Evolutionary conservation across 1,140 invertebrate genomes (phyloP), one percentile per base, ranked within the genome.

Genomic region (Nixonia krombeini): DNA sequence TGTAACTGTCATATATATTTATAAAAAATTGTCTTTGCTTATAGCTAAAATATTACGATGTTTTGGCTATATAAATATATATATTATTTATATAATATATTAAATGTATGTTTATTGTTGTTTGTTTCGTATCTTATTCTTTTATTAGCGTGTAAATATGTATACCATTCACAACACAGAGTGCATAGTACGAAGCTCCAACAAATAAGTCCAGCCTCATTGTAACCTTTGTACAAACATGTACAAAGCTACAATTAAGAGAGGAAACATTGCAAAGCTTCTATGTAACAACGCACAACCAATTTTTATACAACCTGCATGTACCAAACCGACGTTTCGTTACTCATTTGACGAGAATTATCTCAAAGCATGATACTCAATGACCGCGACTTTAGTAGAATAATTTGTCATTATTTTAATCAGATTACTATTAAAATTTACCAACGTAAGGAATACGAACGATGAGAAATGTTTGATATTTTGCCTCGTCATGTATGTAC

Each of bases 161-260:
- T 73, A 75, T 84, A 84, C 78, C 81, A 84, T 82, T 85, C 83
- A 85, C 83, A 85, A 85, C 83, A 82, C 83, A 85, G 83, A 85
- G 83, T 85, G 82, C 82, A 83, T 81, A 85, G 82, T 85, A 82
- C 82, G 79, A 84, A 84, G 82, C 82, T 76, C 51, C 74, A 80
- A 68, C 57, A 67, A 68, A 75, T 73, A 65, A 64, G 53, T 73
- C 73, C 49, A 59, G 40, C 71, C 61, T 71, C 59, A 51, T 78
- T 62, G 53, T 59, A 66, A 68, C 51, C 68, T 61, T 71, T 56
- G 53, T 64, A 52, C 59, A 25, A 49, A 42, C 47, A 40, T 49
- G 46, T 44, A 62, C 42, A 49, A 62, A 52, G 37, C 59, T 52
- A 41, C 57, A 64, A 69, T 42, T 53, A 65, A 69, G 28, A 73